Evolutionary conservation across 2,797 vertebrate genomes (phyloP), one percentile per base, ranked within the genome.

Genomic region (Denticeps clupeoides): DNA sequence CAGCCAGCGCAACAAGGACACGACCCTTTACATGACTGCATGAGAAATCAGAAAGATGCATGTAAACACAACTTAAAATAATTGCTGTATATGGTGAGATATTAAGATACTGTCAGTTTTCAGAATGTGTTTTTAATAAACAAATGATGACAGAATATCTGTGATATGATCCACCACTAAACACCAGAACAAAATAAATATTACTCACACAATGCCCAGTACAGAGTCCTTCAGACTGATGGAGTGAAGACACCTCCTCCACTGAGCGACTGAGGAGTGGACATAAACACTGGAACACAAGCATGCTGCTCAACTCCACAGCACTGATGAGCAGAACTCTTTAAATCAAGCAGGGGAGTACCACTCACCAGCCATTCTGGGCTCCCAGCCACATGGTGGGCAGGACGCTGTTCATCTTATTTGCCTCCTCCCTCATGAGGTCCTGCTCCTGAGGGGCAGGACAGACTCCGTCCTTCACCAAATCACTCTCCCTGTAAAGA

Each of bases 371-470:
- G 71, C 95, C 95, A 2, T 97, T 98, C 64, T 98, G 94, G 1
- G 94, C 89, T 9, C 93, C 95, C 29, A 99, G 83, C 95, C 95
- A 98, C 92, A 99, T 95, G 0, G 95, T 99, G 0, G 94, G 89
- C 62, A 94, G 78, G 41, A 95, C 87, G 25, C 95, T 99, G 72
- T 89, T 99, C 94, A 99, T 99, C 70, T 93, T 97, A 71, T 93
- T 87, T 16, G 91, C 93, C 78, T 99, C 95, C 60, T 94, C 92
- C 65, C 89, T 85, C 77, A 87, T 90, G 62, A 94, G 80, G 71
- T 97, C 93, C 75, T 91, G 89, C 54, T 97, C 91, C 38, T 79
- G 87, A 11, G 86, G 77, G 21, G 72, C 68, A 4, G 81, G 78
- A 44, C 87, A 81, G 46, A 88, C 64, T 0, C 83, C 84, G 1